phyloP scores from a whole-genome alignment of 2,888 invertebrate genomes.

The Nowickia ferox region DNA sequence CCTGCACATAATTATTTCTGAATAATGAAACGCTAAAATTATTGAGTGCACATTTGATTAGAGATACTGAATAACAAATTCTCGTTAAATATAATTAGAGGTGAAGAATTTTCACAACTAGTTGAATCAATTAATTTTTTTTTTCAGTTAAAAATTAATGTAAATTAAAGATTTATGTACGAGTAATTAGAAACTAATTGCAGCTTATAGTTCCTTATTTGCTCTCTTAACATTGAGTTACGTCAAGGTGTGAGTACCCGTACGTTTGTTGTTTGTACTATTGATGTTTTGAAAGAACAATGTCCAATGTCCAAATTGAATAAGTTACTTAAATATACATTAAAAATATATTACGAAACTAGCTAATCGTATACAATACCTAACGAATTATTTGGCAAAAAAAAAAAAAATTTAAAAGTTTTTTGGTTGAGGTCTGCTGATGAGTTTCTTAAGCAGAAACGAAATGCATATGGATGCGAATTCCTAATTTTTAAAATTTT shows the following conservation, averaged over 20 bases:
- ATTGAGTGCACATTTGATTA: too few relatives aligned
- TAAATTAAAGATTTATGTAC: background rate
- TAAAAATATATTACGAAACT: too few relatives aligned
- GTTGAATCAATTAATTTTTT: background rate
- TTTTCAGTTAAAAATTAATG: background rate
- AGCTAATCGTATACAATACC: background rate
- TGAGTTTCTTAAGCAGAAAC: too few relatives aligned
- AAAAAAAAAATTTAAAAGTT: background rate
- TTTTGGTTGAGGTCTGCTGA: too few relatives aligned
- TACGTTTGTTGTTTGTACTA: too few relatives aligned
- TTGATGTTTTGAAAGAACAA: background rate
- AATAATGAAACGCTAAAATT: too few relatives aligned
- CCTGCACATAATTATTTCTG: too few relatives aligned
- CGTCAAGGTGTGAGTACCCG: background rate
- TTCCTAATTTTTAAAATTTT: too few relatives aligned
- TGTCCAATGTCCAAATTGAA: background rate
- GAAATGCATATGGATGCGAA: too few relatives aligned
- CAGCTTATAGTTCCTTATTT: background rate
- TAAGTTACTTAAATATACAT: background rate
- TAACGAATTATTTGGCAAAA: background rate
- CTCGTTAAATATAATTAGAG: too few relatives aligned
- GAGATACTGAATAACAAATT: too few relatives aligned
- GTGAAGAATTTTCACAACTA: background rate
- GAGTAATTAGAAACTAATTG: constrained; percentile 6
- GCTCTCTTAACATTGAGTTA: background rate